Base-by-base conservation (phyloP, 2,113 vertebrate genomes). In the Zosterops pallidus region DNA sequence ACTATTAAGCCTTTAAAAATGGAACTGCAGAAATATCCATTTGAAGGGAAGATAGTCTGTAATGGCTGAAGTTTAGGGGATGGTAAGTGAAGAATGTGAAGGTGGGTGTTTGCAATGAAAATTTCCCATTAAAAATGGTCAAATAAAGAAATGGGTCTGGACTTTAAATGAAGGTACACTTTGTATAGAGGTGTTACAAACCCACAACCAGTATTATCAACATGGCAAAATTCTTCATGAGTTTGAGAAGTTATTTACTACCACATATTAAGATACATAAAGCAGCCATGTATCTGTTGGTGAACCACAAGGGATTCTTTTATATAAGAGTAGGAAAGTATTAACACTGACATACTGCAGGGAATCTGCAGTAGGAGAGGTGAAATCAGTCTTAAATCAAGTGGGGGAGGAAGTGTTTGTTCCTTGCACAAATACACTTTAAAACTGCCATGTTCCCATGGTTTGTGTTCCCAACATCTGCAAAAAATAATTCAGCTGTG, bases 401-500 rank as follows among this genome's bases (percentile, higher is more conserved):
- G n/a, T 57, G 49, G 14, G 20, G 46, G 33, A 57, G 39, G 42
- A 62, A 76, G 22, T 35, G 28, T 88, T 92, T 22, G 2, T 91
- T 88, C 57, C 63, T 95, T 83, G 13, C 53, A 64, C 64, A 92
- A 52, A 44, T 57, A 31, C 3, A 3, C 64, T 75, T 90, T 56
- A 90, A 86, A 86, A 83, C 42, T 86, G 53, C 72, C 39, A 5
- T 70, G 29, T 77, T 57, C 69, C 65, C 57, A 53, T 8, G 6
- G 33, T 52, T 93, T n/a, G 4, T 63, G 16, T 83, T 95, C 50
- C 76, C 21, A 89, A 68, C 83, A 81, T 90, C 86, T 86, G 60
- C 72, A 91, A 59, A 94, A 92, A 65, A 37, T 65, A 35, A 59
- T 91, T 79, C 47, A 91, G 19, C 78, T 86, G 20, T 70, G 67